Base-by-base conservation (phyloP, 1,140 invertebrate species). In the Eumaeus atala region DNA sequence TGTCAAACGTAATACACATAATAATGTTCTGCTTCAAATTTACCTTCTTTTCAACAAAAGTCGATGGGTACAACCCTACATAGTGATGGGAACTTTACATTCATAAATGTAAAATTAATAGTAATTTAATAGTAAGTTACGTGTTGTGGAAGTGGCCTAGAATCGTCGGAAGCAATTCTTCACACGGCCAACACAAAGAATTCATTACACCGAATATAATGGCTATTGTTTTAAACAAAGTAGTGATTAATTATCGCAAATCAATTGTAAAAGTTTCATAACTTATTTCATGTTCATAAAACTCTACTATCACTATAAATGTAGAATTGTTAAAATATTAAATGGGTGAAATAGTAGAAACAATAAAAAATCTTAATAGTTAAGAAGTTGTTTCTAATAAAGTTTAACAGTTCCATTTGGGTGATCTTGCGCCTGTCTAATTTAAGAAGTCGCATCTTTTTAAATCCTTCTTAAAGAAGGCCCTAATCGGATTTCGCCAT, bases 181-280 rank as follows among this genome's bases (percentile, higher is more conserved):
- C 74, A 77, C 65, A 34, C 64, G 69, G 71, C 68, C 72, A 59
- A 57, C 61, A 74, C 64, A 78, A 73, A 70, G 62, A 66, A 70
- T 72, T 72, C 73, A 77, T 81, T 79, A 68, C 66, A 72, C 72
- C 72, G 67, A 76, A 74, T 68, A 84, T 85, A 85, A 85, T 85
- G 74, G 77, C 76, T 66, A 85, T 85, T 85, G 82, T 85, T 80
- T 70, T 69, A 71, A 64, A 5, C 12, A n/a, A 33, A 28, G 2
- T 3, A 3, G 6, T 44, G 40, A 44, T 37, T 36, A 51, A 37
- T 51, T 38, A 33, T 34, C 16, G 17, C 9, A 16, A 51, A 33
- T 38, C 17, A 36, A 16, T 51, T 51, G 17, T 6, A 51, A 28
- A 51, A 9, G 6, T 51, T 36, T 16, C 49, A 36, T 11, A 16